A percentile compares a stretch with the other conserved stretches of the same genome.
phyloP scores from a whole-genome alignment of 2,888 invertebrate species.

The Drosophila prostipennis region DNA sequence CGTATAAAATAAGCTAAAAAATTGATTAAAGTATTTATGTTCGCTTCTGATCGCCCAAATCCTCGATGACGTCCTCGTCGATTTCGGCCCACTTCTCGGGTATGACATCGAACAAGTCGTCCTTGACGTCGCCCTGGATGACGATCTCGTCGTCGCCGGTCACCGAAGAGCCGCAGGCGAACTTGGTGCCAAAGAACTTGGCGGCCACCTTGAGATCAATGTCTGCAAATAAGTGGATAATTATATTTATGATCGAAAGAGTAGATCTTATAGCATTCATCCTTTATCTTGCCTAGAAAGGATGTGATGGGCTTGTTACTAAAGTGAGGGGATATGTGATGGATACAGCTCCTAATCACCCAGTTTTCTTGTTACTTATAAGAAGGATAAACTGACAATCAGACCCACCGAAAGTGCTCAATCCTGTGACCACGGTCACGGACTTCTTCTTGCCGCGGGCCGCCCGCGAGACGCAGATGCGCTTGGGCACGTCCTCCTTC shows the following conservation, averaged over 20 bases:
- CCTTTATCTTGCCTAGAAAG: no score
- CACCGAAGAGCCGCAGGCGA: constrained; percentile 99
- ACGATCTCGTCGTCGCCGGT: constrained; percentile 99
- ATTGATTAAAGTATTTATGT: constrained; percentile 14
- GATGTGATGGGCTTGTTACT: no score
- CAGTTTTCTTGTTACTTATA: no score
- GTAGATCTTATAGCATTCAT: no score
- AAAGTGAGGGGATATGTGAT: no score
- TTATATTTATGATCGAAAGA: no score
- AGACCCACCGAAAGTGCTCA: constrained; percentile 94
- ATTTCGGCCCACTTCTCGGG: constrained; percentile 99
- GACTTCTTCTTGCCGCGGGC: constrained; percentile 99
- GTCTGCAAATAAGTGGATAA: constrained; percentile 86
- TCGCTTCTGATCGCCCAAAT: constrained; percentile 95
- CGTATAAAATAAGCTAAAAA: constrained; percentile 71
- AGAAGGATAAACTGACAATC: no score
- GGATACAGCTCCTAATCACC: no score
- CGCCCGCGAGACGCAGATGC: constrained; percentile 93
- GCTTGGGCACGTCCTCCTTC: constrained; percentile 94
- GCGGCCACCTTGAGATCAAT: constrained; percentile 99
- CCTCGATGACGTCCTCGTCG: constrained; percentile 96
- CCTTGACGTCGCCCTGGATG: constrained; percentile 99
- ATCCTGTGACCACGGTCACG: constrained; percentile 97
- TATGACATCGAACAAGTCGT: constrained; percentile 98
- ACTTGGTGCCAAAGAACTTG: constrained; percentile 98